Percentiles rank a stretch among this genome's conserved stretches.
Evolutionary conservation across 2,888 invertebrate genomes (phyloP).

Genomic region (Phyllotreta striolata): DNA sequence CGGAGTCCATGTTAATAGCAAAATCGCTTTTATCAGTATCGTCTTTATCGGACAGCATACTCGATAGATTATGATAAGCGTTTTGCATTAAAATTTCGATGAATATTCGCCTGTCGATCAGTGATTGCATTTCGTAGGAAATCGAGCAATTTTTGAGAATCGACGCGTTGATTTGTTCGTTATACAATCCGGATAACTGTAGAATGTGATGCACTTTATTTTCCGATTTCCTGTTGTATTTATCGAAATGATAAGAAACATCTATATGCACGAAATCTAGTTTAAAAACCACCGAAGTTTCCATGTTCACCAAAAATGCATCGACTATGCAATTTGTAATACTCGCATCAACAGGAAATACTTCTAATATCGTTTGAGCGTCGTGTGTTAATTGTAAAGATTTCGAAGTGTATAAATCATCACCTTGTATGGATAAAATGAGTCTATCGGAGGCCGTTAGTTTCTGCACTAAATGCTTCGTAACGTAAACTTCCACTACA

Average conservation of each 20-base stretch:
- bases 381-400: constrained; percentile 35
- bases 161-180: constrained; percentile 32
- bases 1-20: constrained; percentile 43
- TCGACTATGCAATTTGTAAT: constrained; percentile 46
- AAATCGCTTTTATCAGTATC: constrained; percentile 43
- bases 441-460: constrained; percentile 49
- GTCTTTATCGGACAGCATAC: constrained; percentile 47
- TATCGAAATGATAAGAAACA: constrained; percentile 55
- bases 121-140: constrained; percentile 48
- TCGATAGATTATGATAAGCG: constrained; percentile 52
- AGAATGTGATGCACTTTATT: constrained; percentile 32
- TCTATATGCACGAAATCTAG: constrained; percentile 49
- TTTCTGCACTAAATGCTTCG: constrained; percentile 50
- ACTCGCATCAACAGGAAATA: constrained; percentile 49
- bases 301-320: constrained; percentile 44
- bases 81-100: constrained; percentile 50
- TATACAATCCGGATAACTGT: constrained; percentile 43
- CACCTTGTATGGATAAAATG: constrained; percentile 43
- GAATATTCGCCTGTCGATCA: constrained; percentile 45
- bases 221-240: constrained; percentile 36
- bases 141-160: constrained; percentile 30
- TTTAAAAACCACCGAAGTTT: constrained; percentile 45
- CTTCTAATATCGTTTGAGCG: constrained; percentile 42
- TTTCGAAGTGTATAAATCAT: constrained; percentile 34
- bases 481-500: constrained; percentile 52